A percentile compares a stretch with the other conserved stretches of the same genome.
phyloP scores from a whole-genome alignment of 2,113 vertebrate genomes.

The Hemiscyllium ocellatum region DNA sequence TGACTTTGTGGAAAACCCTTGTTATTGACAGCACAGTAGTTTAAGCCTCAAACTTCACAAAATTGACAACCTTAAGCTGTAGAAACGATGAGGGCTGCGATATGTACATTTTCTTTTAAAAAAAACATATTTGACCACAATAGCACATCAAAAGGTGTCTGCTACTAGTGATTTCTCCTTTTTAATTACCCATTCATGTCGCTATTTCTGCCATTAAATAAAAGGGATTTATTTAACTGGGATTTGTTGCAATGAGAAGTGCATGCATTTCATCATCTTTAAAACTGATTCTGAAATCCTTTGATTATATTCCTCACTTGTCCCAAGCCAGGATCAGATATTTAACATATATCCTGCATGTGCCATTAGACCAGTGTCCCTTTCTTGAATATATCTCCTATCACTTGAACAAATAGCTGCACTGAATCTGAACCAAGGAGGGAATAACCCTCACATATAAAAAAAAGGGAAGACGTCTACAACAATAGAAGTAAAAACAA shows the following conservation, averaged over 20 bases:
- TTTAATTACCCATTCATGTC: background rate
- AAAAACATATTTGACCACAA: background rate
- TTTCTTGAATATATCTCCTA: background rate
- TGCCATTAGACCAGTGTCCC: background rate
- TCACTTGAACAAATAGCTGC: background rate
- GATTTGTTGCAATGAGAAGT: background rate
- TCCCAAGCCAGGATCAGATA: background rate
- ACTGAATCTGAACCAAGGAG: background rate
- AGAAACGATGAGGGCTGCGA: background rate
- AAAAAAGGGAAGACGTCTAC: background rate
- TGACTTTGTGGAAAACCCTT: background rate
- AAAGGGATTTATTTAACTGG: background rate
- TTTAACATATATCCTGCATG: background rate
- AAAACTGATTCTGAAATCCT: no score
- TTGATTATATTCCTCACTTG: background rate
- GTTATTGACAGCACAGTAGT: background rate
- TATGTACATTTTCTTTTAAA: background rate
- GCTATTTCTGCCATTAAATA: background rate
- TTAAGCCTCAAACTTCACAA: background rate
- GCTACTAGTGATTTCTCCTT: background rate
- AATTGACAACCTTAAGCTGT: background rate
- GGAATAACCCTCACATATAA: no score
- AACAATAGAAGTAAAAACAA: background rate
- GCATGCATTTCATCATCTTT: background rate
- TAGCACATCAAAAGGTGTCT: background rate